Evolutionary conservation across 2,113 vertebrate species (phyloP), one percentile per base, ranked within the genome.

Genomic region (Hyaena hyaena): DNA sequence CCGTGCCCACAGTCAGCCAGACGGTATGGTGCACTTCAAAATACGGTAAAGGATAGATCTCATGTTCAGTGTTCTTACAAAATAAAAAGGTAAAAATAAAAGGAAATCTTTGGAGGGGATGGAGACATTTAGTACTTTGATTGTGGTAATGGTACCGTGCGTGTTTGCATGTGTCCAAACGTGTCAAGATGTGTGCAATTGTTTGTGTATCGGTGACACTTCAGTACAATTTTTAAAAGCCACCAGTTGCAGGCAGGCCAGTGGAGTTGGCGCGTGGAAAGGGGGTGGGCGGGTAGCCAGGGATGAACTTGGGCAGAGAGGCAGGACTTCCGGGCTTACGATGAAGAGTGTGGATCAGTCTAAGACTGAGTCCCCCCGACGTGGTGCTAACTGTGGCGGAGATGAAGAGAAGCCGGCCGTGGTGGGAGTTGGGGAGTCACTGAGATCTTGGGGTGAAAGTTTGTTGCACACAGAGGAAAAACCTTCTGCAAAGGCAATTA

Each of bases 311-410:
- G 68, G 31, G 4, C 5, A 3, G 65, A 76, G 65, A 63, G n/a
- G 14, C 7, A 9, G 10, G 28, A 10, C 26, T 11, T 76, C 31
- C 2, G 4, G 21, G 21, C n/a, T 39, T 7, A 3, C 5, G 0
- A 24, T 19, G 33, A 63, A 50, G 7, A 53, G 12, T 0, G 23
- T 9, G 58, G 58, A 11, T 39, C 5, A 0, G 7, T 35, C 81
- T 48, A 17, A 12, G 12, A 4, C 1, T 3, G 14, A 14, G 2
- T 79, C 0, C 0, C 4, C 0, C 0, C 43, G 58, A 7, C 5
- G 33, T 0, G 10, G 81, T 0, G 0, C 35, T 7, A 3, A 8
- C 26, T 2, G 35, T 0, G 4, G 7, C 0, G 35, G 69, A 63
- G 24, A 8, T 5, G 26, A 23, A 23, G 14, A 45, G 14, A 31